A percentile compares a stretch with the other conserved stretches of the same genome.
These are phyloP conservation scores for Ptychobarbus kaznakovi DNA, from an alignment of 2,797 vertebrate genomes.

Conservation along the genomic window DNA sequence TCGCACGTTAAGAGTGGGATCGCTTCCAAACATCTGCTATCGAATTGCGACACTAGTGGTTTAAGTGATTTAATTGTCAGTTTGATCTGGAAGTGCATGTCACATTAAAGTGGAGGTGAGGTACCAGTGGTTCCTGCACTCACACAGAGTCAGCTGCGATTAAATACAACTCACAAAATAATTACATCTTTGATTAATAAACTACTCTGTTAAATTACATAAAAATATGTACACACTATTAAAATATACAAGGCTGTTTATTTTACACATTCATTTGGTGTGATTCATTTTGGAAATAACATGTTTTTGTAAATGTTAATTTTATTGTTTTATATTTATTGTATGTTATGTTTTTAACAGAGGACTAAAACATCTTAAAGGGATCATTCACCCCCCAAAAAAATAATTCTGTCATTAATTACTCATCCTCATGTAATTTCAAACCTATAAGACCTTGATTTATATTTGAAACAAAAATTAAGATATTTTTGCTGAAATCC, in stretches of 20 bases:
- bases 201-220: background rate
- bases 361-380: background rate
- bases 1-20: slow-evolving; percentile 8
- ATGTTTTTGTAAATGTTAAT: background rate
- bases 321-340: background rate
- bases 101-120: slow-evolving; percentile 28
- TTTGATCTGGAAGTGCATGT: slow-evolving; percentile 34
- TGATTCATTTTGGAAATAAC: background rate
- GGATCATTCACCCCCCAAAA: background rate
- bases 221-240: background rate
- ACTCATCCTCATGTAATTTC: background rate
- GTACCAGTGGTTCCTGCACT: background rate
- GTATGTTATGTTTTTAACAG: background rate
- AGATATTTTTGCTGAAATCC: too few species aligned
- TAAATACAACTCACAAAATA: background rate
- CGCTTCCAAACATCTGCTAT: slow-evolving; percentile 29
- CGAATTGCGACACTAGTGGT: slow-evolving; percentile 11
- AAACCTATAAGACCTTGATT: too few species aligned
- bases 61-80: slow-evolving; percentile 44
- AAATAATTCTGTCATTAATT: background rate
- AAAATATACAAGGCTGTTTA: background rate
- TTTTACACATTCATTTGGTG: background rate
- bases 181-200: background rate
- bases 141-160: background rate
- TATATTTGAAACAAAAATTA: too few species aligned